Percentiles rank a stretch among this genome's conserved stretches.
Conservation (phyloP, 2,797 vertebrate species). For the Zalophus californianus region DNA sequence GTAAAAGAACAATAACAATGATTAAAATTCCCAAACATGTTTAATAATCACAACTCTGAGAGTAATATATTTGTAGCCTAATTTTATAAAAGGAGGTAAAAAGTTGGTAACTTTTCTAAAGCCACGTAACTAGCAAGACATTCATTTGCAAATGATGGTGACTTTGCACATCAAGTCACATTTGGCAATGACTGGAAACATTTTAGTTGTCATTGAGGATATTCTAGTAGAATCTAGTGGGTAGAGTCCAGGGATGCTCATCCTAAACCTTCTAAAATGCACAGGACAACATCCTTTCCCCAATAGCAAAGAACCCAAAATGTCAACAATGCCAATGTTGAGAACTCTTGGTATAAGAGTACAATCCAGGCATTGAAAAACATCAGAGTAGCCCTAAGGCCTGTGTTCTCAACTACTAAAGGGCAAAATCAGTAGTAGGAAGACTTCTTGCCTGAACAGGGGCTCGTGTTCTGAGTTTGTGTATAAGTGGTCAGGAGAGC, state of each 20-base stretch:
- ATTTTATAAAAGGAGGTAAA: slow-evolving; percentile 1
- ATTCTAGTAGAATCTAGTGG: background rate
- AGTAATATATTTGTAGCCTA: background rate
- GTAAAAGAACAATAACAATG: background rate
- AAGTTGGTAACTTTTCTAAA: background rate
- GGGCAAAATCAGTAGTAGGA: background rate
- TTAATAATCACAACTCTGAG: background rate
- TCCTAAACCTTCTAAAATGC: background rate
- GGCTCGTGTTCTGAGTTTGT: background rate
- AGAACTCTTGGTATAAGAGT: too few relatives aligned
- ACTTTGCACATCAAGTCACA: background rate
- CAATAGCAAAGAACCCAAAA: background rate
- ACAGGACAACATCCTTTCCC: background rate
- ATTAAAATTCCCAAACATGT: background rate
- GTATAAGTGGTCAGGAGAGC: background rate
- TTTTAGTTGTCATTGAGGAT: background rate
- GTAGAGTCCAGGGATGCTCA: background rate
- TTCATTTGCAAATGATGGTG: background rate
- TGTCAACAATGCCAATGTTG: background rate
- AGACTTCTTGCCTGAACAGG: background rate
- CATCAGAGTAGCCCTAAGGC: too few relatives aligned
- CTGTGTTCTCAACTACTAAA: background rate
- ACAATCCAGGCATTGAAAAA: background rate
- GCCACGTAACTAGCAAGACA: background rate
- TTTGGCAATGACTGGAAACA: background rate